These are phyloP conservation scores for Probosciger aterrimus DNA, from an alignment of 2,113 vertebrate genomes.

Conservation along the genomic window DNA sequence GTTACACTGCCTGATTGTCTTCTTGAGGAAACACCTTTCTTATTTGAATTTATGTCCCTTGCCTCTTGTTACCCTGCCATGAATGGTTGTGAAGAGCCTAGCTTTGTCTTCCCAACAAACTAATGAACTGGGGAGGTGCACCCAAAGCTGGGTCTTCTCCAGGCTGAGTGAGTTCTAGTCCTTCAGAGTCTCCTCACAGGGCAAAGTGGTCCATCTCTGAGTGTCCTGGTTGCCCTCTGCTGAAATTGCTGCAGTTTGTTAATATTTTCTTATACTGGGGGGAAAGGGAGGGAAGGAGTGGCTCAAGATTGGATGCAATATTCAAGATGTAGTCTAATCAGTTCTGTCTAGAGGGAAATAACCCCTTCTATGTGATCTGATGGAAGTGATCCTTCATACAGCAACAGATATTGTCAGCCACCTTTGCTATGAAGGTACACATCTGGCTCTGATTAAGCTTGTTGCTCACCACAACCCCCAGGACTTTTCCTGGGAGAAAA, in stretches of 20 bases:
- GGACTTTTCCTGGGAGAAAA: too few species aligned
- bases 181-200: not conserved
- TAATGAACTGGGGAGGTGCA: not conserved
- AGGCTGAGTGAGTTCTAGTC: not conserved
- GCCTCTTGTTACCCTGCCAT: not conserved
- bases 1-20: not conserved
- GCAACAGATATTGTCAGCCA: not conserved
- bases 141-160: not conserved
- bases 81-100: not conserved
- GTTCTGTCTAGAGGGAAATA: not conserved
- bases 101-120: not conserved
- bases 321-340: not conserved
- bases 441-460: not conserved
- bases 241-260: not conserved
- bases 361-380: not conserved
- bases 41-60: not conserved
- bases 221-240: not conserved
- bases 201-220: not conserved
- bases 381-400: not conserved
- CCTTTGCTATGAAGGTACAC: not conserved
- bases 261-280: not conserved
- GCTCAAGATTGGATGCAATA: not conserved
- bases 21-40: not conserved
- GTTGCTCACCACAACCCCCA: not conserved
- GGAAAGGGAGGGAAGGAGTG: rapidly evolving